Base-by-base conservation (phyloP, 1,140 invertebrate species). In the Metaphire vulgaris region DNA sequence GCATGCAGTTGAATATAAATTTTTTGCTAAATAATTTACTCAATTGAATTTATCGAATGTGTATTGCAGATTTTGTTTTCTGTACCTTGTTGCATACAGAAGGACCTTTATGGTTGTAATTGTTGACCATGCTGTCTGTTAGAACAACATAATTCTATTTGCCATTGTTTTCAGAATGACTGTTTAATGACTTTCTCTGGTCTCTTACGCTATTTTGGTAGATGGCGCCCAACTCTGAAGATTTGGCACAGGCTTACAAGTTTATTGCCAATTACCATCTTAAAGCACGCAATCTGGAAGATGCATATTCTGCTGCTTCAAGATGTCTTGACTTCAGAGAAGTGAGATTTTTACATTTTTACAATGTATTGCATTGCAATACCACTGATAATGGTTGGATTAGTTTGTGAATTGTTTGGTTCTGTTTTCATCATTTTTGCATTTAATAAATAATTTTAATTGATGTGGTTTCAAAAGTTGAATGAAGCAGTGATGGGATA, bases 261-360 rank as follows among this genome's bases (percentile, higher is more conserved):
- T 98, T 93, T 84, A 88, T 98, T 33, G 94, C 95, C 0, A 93
- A 94, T 82, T 95, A 95, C 86, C 92, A 95, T 85, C 88, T 96
- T 68, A 91, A 91, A 74, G 91, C 90, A 79, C 82, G 83, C 31
- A 80, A 91, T 89, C 88, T 95, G 64, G 94, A 98, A 82, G 90
- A 92, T 76, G 95, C 96, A 0, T 92, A 93, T 81, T 90, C 91
- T 80, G 97, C 93, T 85, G 95, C 95, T 0, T 94, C 97, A 82
- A 96, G 96, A 83, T 98, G 95, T 86, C 88, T 96, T 68, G 91
- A 94, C 81, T 92, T 91, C 84, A 91, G 86, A 69, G 87, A 89
- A 84, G 88, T 89, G 72, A 91, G 80, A 70, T 26, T 69, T 26
- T 26, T 14, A 69, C n/a, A 26, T 31, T 31, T 14, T 26, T 69